Base-by-base conservation (phyloP, 1,140 invertebrate species). In the Uloborus diversus region DNA sequence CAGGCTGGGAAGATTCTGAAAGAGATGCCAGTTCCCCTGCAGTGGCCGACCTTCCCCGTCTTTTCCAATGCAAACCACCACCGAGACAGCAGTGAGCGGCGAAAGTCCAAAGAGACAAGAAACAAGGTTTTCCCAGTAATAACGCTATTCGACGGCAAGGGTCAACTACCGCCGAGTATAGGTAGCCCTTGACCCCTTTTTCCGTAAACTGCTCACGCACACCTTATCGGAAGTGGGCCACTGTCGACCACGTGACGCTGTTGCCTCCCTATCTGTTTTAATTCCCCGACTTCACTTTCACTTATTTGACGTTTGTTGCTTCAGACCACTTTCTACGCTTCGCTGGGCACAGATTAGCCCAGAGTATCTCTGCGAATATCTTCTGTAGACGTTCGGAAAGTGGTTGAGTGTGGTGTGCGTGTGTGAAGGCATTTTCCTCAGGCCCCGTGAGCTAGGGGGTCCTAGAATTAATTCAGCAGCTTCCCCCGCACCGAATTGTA, bases 131-230 rank as follows among this genome's bases (percentile, higher is more conserved):
- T 42, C 25, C 20, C 53, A 23, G 13, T 25, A 20, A 3, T 17
- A 49, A 13, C 14, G 47, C 14, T 49, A 49, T n/a, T 25, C 33
- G 51, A 25, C 53, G 53, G 59, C 53, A 71, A 59, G 70, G 70
- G 70, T 75, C 70, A 75, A 49, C 64, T 75, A 75, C 61, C 70
- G 69, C 69, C 11, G 69, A 17, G 53, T 25, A 59, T 27, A 11
- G 49, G 51, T n/a, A 75, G 70, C 70, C 70, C 70, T 75, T 75
- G 70, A 75, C 70, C 57, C 20, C 37, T n/a, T 75, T 75, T 75
- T 5, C 13, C 13, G 30, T 27, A 70, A 37, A 28, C 25, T 23
- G 4, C 47, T 53, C 49, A 51, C 32, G 30, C 49, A 53, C 32
- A 25, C 23, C 69, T 59, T 49, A 27, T 75, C 57, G 70, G 70